Evolutionary conservation across 2,113 vertebrate genomes (phyloP), one percentile per base, ranked within the genome.

Genomic region (Phalacrocorax carbo): DNA sequence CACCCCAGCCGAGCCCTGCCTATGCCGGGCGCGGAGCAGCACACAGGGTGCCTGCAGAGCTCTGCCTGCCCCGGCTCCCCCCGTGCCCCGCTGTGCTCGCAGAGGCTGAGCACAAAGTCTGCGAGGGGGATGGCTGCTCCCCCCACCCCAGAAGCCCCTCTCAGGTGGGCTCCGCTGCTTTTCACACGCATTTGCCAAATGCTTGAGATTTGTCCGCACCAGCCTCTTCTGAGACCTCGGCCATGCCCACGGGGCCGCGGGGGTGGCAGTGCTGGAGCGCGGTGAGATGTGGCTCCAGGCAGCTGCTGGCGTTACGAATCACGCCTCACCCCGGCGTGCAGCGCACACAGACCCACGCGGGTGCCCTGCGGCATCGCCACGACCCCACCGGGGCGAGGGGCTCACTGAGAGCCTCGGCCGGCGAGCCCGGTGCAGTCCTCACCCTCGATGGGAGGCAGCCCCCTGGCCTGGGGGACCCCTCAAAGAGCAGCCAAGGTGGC

Each of bases 391-490:
- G 21, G 38, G 48, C 25, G 12, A n/a, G 51, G 20, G 11, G 52
- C 58, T 30, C n/a, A 20, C 25, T 2, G 2, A 26, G 9, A 65
- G 42, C 68, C n/a, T 20, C 4, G 3, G 29, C 36, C 8, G 21
- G 49, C 1, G 1, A 11, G 21, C n/a, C 38, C 1, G 1, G 25
- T 2, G 3, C 2, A 3, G 36, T 42, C 21, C 42, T 58, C 1
- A 1, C 22, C 38, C 57, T 14, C 3, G 4, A 17, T 7, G 65
- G 64, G 30, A n/a, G n/a, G 15, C 13, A 51, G 36, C 23, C 29
- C 36, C 34, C 57, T 4, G 9, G 29, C n/a, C 15, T 2, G 0
- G 36, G 46, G 30, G 36, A 8, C 5, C 40, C 29, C 29, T 49
- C 51, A 25, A 58, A 40, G 61, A 29, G 42, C 49, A 55, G 57